Base-by-base conservation (phyloP, 1,140 invertebrate species). In the Daktulosphaira vitifoliae region DNA sequence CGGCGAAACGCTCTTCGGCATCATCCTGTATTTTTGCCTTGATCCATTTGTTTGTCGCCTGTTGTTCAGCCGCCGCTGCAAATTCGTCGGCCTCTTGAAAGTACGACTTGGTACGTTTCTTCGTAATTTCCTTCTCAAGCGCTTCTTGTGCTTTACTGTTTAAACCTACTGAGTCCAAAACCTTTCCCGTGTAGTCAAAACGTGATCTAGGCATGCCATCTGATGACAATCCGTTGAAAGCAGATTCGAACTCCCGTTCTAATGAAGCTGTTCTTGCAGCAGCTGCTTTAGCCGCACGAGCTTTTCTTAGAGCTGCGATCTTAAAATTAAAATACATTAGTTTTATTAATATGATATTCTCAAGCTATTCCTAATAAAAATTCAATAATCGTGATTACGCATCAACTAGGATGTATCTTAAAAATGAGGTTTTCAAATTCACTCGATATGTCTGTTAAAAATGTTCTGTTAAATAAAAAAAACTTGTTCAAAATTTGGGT, bases 151-250 rank as follows among this genome's bases (percentile, higher is more conserved):
- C 68, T 6, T 76, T 74, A 13, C 79, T 78, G 52, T 74, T 73
- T 20, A 78, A 68, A 4, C 81, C 81, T 2, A 81, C 79, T 62
- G 74, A 77, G 68, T 82, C 80, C 26, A 83, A 73, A 23, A 82
- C 77, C 71, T 82, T 81, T 54, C 82, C 81, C 3, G 80, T 77
- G 15, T 69, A 62, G 37, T 68, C 66, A 13, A 68, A 46, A 29
- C 68, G 33, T 25, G 56, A 2, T 16, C 42, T 33, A n/a, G 56
- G 56, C 42, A 29, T 62, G 25, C 56, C 56, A 39, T 62, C 56
- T 1, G 54, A 44, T 23, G 42, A 39, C 11, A 62, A 62, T 11
- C 56, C 59, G 46, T 64, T 52, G 59, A 65, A 67, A 26, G 59
- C 48, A 22, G 65, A 68, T 23, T 69, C 67, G 51, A 68, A 66